A percentile compares a stretch with the other conserved stretches of the same genome.
Evolutionary conservation across 2,797 vertebrate genomes (phyloP).

Genomic region (Vipera ursinii): DNA sequence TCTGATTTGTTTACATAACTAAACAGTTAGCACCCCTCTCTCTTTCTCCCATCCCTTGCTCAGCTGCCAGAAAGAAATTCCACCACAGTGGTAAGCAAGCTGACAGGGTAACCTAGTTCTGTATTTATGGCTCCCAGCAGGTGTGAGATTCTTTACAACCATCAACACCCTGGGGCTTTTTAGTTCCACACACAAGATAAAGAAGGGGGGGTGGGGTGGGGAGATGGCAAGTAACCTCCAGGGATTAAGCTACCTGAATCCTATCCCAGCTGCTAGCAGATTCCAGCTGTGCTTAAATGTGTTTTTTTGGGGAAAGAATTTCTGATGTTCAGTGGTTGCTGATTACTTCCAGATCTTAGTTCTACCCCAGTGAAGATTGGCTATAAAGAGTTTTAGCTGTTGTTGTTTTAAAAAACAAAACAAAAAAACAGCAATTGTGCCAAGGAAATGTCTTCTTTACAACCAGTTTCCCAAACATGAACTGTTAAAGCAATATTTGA

Average conservation of each 20-base stretch:
- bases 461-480: slow-evolving; percentile 59
- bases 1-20: slow-evolving; percentile 64
- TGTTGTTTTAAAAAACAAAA: slow-evolving; percentile 60
- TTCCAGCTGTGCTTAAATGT: slow-evolving; percentile 95
- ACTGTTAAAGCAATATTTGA: slow-evolving; percentile 43
- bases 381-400: slow-evolving; percentile 83
- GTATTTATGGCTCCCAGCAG: slow-evolving; percentile 96
- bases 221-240: slow-evolving; percentile 81
- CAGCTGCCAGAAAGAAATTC: slow-evolving; percentile 39
- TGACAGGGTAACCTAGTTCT: slow-evolving; percentile 79
- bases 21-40: slow-evolving; percentile 53
- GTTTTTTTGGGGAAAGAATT: slow-evolving; percentile 83
- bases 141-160: slow-evolving; percentile 85
- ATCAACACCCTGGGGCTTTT: slow-evolving; percentile 88
- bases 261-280: slow-evolving; percentile 88
- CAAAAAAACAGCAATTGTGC: slow-evolving; percentile 78
- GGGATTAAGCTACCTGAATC: slow-evolving; percentile 96
- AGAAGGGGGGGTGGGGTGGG: slow-evolving; percentile 70
- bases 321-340: slow-evolving; percentile 91
- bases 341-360: slow-evolving; percentile 99
- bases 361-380: slow-evolving; percentile 89
- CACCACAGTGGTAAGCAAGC: slow-evolving; percentile 66
- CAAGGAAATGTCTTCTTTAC: slow-evolving; percentile 66
- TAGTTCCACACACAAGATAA: slow-evolving; percentile 75
- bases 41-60: slow-evolving; percentile 8